Base-by-base conservation (phyloP, 1,140 invertebrate species). In the Archegozetes longisetosus region DNA sequence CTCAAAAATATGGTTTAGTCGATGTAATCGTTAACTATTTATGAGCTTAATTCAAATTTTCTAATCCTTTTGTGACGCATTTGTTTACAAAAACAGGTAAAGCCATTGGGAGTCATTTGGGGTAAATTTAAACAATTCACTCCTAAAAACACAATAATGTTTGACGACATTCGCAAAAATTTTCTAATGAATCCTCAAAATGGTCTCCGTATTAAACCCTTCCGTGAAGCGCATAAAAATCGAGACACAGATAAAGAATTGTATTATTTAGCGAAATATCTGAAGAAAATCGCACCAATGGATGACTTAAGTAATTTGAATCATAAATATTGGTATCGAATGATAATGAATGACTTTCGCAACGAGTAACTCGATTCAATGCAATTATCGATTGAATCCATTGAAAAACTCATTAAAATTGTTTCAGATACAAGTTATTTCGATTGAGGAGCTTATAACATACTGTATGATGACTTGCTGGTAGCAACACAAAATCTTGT, bases 151-250 rank as follows among this genome's bases (percentile, higher is more conserved):
- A 97, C 93, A 0, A 92, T 98, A 63, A 98, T 98, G 91, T 89
- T 98, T 68, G 93, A 97, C 69, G 93, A 97, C 70, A 86, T 97
- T n/a, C 77, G 90, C 58, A 76, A 90, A 65, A 98, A 98, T 75
- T 98, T 98, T 68, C 81, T 96, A 17, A 95, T 98, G 92, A 98
- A 98, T 74, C 91, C 91, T 17, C 85, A 88, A 66, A 91, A 84
- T 62, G 93, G 93, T 3, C 73, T 97, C 26, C 63, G 84, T 71
- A 95, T 97, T 69, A 77, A 82, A 68, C 83, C 91, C 0, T 98
- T 94, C 71, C 80, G 83, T 4, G 83, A 93, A 68, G 91, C 91
- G 0, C 89, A 95, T 69, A 71, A 86, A 9, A 94, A 90, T 71
- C 79, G 91, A 61, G 75, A 79, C 23, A 85, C 79, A 60, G 93